Evolutionary conservation across 2,888 invertebrate genomes (phyloP), one percentile per base, ranked within the genome.

Genomic region (Tineola bisselliella): DNA sequence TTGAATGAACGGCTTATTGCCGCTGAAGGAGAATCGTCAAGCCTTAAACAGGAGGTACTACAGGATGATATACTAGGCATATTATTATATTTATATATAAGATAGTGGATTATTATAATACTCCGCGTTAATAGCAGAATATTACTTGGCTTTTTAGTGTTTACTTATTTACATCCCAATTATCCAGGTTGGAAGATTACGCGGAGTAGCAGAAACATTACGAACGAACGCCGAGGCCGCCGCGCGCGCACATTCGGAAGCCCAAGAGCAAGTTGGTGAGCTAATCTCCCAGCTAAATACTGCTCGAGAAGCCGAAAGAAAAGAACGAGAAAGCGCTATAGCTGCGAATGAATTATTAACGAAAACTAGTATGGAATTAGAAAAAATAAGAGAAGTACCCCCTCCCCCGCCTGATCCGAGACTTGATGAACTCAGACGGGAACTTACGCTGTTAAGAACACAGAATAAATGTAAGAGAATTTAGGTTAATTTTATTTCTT

Each of bases 351-450:
- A 89, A 65, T 70, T 92, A 65, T 88, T 93, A 67, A 88, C 90
- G 33, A 91, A 91, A 63, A 82, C 93, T 61, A 91, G 91, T 63
- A 79, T 83, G 63, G 93, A 93, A 74, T 79, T 93, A 66, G 91
- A 91, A 74, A 80, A 88, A 62, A 77, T 92, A 65, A 86, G 91
- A 61, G 88, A 89, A n/a, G 92, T 91, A 70, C 79, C 84, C 11
- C 84, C 88, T 5, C 88, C 87, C 63, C 92, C 92, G 56, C 93
- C 93, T 66, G 90, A 92, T 64, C 89, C 93, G 63, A 89, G 93
- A 72, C 88, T 93, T 63, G 93, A 92, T 66, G 94, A 94, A 73
- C 84, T 94, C 64, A 91, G 91, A 74, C 89, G 90, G 68, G 93
- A 95, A 77, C 88, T 96, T 65, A 88, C 90, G 60, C 82, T 90